Evolutionary conservation across 1,140 invertebrate species (phyloP).

Genomic region (Brachionus rubens): DNA sequence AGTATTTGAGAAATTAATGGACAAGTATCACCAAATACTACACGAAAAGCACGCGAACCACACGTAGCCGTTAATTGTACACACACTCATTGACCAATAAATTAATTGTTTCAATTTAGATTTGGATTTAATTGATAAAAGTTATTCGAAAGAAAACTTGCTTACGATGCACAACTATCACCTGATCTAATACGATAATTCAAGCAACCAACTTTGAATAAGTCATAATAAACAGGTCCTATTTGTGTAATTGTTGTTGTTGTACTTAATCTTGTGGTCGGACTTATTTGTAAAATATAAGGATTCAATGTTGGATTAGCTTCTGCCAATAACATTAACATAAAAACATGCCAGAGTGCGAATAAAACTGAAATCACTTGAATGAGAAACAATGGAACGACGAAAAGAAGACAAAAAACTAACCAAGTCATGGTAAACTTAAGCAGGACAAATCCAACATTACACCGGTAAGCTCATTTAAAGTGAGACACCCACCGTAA

Average conservation of each 20-base stretch:
- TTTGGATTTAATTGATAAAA: conserved; percentile 19
- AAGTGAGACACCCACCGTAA: no score
- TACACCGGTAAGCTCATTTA: no score
- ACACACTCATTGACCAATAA: background rate
- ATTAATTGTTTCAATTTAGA: background rate
- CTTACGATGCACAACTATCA: background rate
- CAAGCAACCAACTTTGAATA: background rate
- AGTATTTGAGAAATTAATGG: background rate
- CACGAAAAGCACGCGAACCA: background rate
- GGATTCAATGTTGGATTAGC: background rate
- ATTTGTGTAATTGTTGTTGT: background rate
- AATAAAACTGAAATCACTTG: no score
- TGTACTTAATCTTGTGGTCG: background rate
- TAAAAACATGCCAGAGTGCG: no score
- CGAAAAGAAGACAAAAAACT: no score
- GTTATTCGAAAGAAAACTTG: background rate
- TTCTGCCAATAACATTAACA: no score
- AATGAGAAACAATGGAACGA: no score
- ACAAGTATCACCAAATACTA: background rate
- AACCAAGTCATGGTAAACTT: no score
- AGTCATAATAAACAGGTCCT: background rate
- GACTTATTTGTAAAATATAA: background rate
- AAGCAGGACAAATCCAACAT: no score
- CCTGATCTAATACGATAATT: conserved; percentile 11
- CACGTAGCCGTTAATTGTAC: background rate